Evolutionary conservation across 1,140 invertebrate genomes (phyloP), one percentile per base, ranked within the genome.

Genomic region (Coelopa frigida): DNA sequence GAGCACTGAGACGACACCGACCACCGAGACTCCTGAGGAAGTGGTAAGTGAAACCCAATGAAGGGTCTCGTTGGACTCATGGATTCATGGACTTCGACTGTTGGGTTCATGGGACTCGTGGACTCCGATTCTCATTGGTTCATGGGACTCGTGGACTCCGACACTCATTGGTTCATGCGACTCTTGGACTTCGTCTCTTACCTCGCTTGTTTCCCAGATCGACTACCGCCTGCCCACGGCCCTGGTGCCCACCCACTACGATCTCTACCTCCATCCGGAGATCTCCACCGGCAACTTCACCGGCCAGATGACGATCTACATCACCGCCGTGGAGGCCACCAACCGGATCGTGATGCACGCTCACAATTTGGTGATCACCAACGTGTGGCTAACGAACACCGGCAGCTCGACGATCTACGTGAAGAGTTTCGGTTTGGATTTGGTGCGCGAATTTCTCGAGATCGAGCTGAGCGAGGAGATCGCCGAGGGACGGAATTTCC

Each of bases 251-350:
- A 54, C 74, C 3, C 78, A 83, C 54, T 94, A 95, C 62, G 80
- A 88, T 53, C 65, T 95, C 1, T 78, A 75, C 14, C 68, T 94
- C 21, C 71, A 82, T 56, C 89, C 90, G 0, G 74, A 90, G 57
- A 65, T 92, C 14, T 70, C 76, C 20, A 73, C 72, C 4, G 84
- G 82, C 0, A 76, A 72, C 1, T 91, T 89, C 59, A 61, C 66
- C 52, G 89, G 89, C 0, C 71, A 69, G 31, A 84, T 87, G 0
- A 75, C 70, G 12, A 89, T 92, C 8, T 66, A 73, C 11, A 65
- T 93, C 17, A 66, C 75, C 8, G 69, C 83, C 2, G 56, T 65
- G 1, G 55, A 75, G 31, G 51, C 70, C 7, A 79, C 76, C 22
- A 73, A 75, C 36, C 72, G 73, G 52, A 74, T 94, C 18, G 64